Conservation (phyloP, 2,888 invertebrate species). For the Stenchaetothrips biformis region DNA sequence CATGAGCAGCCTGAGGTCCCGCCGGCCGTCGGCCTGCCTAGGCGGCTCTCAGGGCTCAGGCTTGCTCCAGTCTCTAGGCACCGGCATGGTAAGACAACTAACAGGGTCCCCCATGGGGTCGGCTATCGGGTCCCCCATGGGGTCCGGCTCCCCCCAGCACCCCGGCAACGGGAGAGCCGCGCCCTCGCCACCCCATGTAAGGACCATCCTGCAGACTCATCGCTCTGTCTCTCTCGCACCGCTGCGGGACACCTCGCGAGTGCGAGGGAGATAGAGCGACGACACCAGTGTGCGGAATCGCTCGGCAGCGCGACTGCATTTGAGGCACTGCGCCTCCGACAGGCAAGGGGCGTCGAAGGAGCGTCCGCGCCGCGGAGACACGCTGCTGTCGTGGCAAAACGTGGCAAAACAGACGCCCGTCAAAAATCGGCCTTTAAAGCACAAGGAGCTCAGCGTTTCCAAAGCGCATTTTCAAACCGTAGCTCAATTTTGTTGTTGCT, state of each 20-base stretch:
- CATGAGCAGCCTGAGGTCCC: conserved; percentile 69
- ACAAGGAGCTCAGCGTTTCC: no score
- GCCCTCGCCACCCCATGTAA: conserved; percentile 38
- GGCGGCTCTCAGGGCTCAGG: conserved; percentile 69
- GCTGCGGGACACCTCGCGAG: neutral
- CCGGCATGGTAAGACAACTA: conserved; percentile 88
- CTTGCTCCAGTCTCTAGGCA: conserved; percentile 81
- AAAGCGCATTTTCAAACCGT: no score
- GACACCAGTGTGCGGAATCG: no score
- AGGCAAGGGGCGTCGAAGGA: no score
- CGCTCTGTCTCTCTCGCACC: neutral
- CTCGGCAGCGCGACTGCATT: no score
- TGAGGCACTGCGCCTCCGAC: no score
- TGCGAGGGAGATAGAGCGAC: neutral
- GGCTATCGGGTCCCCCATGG: conserved; percentile 39
- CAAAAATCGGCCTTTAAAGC: no score
- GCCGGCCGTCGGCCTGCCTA: conserved; percentile 67
- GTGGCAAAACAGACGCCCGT: no score
- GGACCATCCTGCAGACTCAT: neutral
- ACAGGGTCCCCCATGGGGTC: conserved; percentile 52
- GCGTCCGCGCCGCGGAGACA: no score
- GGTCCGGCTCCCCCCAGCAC: conserved; percentile 61
- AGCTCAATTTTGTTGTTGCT: no score
- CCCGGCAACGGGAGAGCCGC: conserved; percentile 48
- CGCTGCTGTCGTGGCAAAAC: no score